A percentile compares a stretch with the other conserved stretches of the same genome.
phyloP scores from a whole-genome alignment of 2,888 invertebrate genomes.

The Yponomeuta evonymella region DNA sequence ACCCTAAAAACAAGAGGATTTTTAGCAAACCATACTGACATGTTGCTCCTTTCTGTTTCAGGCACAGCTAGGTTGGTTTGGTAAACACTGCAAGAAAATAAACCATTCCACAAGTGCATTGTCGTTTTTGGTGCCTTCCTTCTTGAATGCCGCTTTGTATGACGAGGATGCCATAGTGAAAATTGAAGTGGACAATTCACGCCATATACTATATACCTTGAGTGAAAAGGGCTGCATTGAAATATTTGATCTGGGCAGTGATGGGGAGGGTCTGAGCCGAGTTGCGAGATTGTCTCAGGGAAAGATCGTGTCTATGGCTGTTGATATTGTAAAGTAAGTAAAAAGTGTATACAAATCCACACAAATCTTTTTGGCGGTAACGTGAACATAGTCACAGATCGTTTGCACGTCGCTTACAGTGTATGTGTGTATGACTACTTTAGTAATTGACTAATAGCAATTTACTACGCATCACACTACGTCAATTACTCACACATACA shows the following conservation, averaged over 20 bases:
- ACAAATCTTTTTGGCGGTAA: no score
- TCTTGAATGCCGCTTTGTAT: slow-evolving; percentile 88
- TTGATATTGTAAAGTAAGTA: slow-evolving; percentile 87
- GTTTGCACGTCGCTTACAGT: no score
- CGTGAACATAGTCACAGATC: no score
- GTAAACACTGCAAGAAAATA: slow-evolving; percentile 94
- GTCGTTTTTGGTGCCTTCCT: slow-evolving; percentile 92
- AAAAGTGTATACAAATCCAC: neutral
- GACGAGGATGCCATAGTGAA: slow-evolving; percentile 93
- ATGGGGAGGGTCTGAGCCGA: slow-evolving; percentile 82
- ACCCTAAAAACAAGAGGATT: neutral
- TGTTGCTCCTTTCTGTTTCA: slow-evolving; percentile 38
- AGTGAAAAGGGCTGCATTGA: slow-evolving; percentile 92
- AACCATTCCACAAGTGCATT: slow-evolving; percentile 94
- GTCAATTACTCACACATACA: no score
- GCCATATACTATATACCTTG: slow-evolving; percentile 92
- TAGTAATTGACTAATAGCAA: no score
- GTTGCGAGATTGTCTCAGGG: slow-evolving; percentile 85
- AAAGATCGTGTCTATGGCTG: slow-evolving; percentile 84
- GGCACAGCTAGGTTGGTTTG: slow-evolving; percentile 94
- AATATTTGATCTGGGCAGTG: slow-evolving; percentile 91
- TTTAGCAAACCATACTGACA: neutral
- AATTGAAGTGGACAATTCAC: slow-evolving; percentile 90
- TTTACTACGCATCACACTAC: no score
- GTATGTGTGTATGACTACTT: no score